Percentiles rank a stretch among this genome's conserved stretches.
These are phyloP conservation scores for Brienomyrus brachyistius DNA, from an alignment of 2,113 vertebrate species.

Conservation along the genomic window DNA sequence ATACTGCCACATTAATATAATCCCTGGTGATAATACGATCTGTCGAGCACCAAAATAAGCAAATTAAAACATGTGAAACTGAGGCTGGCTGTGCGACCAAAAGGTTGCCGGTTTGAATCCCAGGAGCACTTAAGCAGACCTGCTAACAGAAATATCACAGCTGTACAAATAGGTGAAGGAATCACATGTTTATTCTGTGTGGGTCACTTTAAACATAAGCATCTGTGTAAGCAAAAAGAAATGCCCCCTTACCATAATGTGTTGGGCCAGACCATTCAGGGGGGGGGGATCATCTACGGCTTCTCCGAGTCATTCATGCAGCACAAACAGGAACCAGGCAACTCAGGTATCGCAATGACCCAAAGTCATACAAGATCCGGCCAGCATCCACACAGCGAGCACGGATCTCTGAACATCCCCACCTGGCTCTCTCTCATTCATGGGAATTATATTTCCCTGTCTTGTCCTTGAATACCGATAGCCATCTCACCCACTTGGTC, in stretches of 20 bases:
- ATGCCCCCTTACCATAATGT: background rate
- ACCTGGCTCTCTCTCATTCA: background rate
- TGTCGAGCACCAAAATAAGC: background rate
- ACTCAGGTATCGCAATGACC: background rate
- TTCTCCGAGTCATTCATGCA: background rate
- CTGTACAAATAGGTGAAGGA: conserved; percentile 1
- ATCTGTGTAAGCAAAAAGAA: background rate
- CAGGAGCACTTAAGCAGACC: background rate
- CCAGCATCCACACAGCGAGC: background rate
- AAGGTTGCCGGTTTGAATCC: background rate
- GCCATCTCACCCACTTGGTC: background rate
- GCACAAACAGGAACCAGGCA: background rate
- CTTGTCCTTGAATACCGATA: background rate
- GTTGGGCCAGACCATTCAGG: background rate
- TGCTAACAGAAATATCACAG: conserved; percentile 2
- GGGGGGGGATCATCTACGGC: background rate
- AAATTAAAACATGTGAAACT: background rate
- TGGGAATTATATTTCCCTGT: background rate
- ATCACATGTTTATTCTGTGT: background rate
- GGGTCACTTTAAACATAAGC: background rate
- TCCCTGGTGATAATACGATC: background rate
- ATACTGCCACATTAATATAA: background rate
- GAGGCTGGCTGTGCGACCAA: background rate
- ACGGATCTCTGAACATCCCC: background rate
- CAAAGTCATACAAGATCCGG: background rate